A percentile compares a stretch with the other conserved stretches of the same genome.
phyloP scores from a whole-genome alignment of 2,113 vertebrate species.

The Dipodomys ordii region DNA sequence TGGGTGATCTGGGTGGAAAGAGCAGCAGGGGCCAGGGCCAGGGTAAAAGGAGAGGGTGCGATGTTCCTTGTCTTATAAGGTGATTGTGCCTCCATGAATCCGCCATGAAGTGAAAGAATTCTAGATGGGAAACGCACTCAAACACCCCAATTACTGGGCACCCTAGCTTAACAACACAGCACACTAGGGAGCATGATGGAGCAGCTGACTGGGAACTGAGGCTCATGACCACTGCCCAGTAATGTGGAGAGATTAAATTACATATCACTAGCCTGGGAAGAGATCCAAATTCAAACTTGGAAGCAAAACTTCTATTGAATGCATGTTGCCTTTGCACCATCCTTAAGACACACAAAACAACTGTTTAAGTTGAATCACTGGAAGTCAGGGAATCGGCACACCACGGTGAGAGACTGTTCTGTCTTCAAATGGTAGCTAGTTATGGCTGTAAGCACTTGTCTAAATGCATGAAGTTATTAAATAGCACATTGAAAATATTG shows the following conservation, averaged over 20 bases:
- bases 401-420: background rate
- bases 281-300: background rate
- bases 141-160: background rate
- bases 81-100: background rate
- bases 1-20: background rate
- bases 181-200: accelerated
- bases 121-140: background rate
- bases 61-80: background rate
- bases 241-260: background rate
- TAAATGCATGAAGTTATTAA: background rate
- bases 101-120: background rate
- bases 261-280: background rate
- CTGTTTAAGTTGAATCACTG: background rate
- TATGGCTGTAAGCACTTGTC: background rate
- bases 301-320: background rate
- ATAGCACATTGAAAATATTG: background rate
- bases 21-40: background rate
- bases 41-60: background rate
- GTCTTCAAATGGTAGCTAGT: background rate
- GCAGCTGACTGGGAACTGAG: background rate
- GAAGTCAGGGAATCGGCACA: background rate
- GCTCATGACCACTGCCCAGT: background rate
- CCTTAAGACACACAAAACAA: background rate
- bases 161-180: background rate
- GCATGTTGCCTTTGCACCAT: background rate